Percentiles rank a stretch among this genome's conserved stretches.
phyloP scores from a whole-genome alignment of 1,140 invertebrate genomes.

The Bombus ignitus region DNA sequence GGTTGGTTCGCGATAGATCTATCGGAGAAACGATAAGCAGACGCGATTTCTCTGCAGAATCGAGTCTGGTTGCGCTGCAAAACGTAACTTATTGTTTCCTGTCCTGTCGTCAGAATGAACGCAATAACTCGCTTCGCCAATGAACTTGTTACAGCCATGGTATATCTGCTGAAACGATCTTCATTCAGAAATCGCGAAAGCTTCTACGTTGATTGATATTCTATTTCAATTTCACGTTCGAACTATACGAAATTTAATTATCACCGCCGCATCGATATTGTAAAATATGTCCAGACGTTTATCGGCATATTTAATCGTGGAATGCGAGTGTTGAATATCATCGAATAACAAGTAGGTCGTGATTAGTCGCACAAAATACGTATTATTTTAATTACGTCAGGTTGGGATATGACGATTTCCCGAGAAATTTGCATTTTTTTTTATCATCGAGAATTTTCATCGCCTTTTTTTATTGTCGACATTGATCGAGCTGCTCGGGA shows the following conservation, averaged over 20 bases:
- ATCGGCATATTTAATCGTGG: background rate
- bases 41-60: background rate
- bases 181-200: background rate
- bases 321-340: background rate
- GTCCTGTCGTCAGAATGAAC: background rate
- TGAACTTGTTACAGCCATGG: background rate
- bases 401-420: background rate
- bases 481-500: background rate
- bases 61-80: background rate
- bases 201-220: background rate
- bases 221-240: background rate
- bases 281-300: background rate
- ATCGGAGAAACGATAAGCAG: background rate
- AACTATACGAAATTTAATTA: background rate
- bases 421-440: background rate
- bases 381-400: background rate
- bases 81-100: constrained; percentile 9
- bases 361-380: background rate
- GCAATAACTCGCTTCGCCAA: background rate
- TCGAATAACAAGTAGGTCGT: background rate
- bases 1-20: background rate
- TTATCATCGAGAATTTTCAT: no score
- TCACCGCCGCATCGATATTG: background rate
- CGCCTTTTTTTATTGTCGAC: background rate
- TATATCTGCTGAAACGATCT: background rate